Percentiles rank a stretch among this genome's conserved stretches.
Conservation (phyloP, 1,140 invertebrate species). For the Papilio polytes region DNA sequence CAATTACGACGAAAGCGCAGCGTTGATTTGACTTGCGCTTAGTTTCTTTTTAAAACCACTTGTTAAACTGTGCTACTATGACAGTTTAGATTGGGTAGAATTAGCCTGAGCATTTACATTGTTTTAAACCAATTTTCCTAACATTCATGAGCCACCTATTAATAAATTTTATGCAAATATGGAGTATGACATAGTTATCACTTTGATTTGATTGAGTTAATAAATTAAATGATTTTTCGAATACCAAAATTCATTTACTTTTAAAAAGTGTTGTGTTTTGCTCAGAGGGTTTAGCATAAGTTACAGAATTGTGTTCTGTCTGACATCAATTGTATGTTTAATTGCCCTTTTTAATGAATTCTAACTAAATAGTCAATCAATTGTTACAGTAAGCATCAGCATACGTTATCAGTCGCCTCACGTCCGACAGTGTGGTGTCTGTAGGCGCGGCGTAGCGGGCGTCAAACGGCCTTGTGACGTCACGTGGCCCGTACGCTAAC, state of each 20-base stretch:
- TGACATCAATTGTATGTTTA: neutral
- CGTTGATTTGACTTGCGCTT: neutral
- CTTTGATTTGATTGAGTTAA: no score
- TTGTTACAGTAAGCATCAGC: neutral
- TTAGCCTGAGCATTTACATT: neutral
- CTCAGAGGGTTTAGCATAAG: neutral
- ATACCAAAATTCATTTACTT: no score
- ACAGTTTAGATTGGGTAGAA: neutral
- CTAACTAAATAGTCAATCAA: neutral
- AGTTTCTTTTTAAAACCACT: conserved; percentile 28
- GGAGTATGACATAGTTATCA: no score
- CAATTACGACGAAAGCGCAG: conserved; percentile 24
- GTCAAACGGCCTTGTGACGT: conserved; percentile 39
- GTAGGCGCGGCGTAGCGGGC: conserved; percentile 23
- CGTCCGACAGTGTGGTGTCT: neutral
- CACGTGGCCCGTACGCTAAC: conserved; percentile 35
- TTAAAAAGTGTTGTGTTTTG: neutral
- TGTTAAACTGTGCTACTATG: neutral
- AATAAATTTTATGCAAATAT: no score
- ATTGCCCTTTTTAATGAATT: neutral
- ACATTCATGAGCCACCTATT: neutral
- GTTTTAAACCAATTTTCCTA: neutral
- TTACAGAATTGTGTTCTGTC: neutral
- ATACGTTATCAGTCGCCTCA: conserved; percentile 34
- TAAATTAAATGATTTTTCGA: no score